Conservation (phyloP, 2,888 invertebrate genomes). For the Metacarcinus magister region DNA sequence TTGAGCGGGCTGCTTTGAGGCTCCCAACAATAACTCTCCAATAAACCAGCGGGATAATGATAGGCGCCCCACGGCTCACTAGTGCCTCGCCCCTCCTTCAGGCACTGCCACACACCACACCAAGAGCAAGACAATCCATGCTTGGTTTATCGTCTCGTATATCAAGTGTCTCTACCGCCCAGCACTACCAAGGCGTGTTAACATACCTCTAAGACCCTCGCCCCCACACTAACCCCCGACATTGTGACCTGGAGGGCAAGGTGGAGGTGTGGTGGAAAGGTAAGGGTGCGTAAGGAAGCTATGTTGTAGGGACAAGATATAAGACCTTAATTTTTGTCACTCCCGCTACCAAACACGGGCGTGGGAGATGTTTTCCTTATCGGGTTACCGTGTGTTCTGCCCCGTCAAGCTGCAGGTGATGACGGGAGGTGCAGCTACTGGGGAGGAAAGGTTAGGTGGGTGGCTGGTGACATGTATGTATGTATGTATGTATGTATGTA, state of each 20-base stretch:
- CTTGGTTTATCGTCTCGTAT: background rate
- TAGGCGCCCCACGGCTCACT: background rate
- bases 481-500: background rate
- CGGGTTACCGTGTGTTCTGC: background rate
- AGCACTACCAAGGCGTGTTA: background rate
- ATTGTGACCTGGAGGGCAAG: background rate
- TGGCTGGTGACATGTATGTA: background rate
- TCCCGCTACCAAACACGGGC: background rate
- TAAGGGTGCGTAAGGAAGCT: background rate
- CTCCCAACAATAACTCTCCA: background rate
- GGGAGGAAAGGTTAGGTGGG: background rate
- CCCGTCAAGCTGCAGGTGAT: conserved; percentile 2
- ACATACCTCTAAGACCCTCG: background rate
- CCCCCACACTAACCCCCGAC: background rate
- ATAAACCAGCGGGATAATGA: background rate
- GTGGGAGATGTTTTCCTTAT: background rate
- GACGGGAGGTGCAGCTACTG: background rate
- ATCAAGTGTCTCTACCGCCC: background rate
- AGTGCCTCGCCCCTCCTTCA: background rate
- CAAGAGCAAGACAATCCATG: background rate
- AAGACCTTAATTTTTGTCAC: background rate
- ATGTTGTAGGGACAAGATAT: background rate
- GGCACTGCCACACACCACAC: background rate
- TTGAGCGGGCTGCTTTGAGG: background rate
- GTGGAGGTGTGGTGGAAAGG: background rate